Conservation (phyloP, 1,140 invertebrate genomes). For the Colletes latitarsis region DNA sequence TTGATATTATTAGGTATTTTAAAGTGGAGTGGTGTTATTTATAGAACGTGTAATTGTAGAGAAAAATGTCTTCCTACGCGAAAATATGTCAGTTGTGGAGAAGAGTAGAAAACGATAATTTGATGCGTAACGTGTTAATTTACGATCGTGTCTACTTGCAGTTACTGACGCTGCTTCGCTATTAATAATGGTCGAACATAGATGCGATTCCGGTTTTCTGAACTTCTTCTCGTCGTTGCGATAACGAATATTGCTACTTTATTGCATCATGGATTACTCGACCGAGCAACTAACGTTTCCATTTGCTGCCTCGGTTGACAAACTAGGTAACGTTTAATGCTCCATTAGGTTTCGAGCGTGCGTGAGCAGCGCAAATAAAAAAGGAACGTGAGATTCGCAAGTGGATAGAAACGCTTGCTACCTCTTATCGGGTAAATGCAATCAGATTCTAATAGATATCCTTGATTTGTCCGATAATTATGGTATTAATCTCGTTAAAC, state of each 20-base stretch:
- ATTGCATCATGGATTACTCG: neutral
- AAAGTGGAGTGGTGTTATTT: too few relatives aligned
- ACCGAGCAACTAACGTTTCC: conserved; percentile 6
- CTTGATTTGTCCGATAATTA: too few relatives aligned
- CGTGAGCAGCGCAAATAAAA: too few relatives aligned
- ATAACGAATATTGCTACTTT: neutral
- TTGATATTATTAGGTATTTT: too few relatives aligned
- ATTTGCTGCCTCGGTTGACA: neutral
- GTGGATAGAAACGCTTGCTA: too few relatives aligned
- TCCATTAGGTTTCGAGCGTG: neutral
- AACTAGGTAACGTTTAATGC: neutral
- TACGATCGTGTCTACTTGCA: neutral
- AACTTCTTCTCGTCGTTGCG: neutral
- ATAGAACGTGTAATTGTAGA: too few relatives aligned
- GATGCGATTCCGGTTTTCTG: neutral
- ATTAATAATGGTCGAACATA: neutral
- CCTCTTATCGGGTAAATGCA: neutral
- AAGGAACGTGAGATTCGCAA: too few relatives aligned
- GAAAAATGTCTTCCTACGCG: too few relatives aligned
- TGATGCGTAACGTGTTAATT: neutral
- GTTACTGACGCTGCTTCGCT: conserved; percentile 7
- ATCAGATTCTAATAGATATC: neutral
- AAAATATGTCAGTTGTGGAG: too few relatives aligned
- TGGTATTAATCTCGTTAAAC: too few relatives aligned
- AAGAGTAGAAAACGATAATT: neutral